Conservation (phyloP, 2,888 invertebrate genomes). For the Uropetala carovei region DNA sequence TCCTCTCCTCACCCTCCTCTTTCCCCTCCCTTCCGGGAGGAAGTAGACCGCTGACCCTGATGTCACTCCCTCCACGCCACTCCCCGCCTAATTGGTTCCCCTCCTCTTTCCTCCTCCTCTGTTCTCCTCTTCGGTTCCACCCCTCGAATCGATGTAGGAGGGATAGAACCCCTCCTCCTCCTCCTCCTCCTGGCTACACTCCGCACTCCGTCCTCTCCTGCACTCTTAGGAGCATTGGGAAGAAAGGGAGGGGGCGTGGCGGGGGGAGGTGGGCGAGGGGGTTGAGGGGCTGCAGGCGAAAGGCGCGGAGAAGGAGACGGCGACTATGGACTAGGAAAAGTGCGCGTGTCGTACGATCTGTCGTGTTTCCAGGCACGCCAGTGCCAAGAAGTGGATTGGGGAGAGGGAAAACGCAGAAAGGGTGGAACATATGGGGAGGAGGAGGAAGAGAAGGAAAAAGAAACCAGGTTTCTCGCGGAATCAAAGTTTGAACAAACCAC, state of each 20-base stretch:
- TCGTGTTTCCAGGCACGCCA: constrained; percentile 16
- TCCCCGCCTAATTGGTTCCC: neutral
- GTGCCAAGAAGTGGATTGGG: neutral
- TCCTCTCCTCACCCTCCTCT: neutral
- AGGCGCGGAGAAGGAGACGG: constrained; percentile 6
- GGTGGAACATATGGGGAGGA: no score
- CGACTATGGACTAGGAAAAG: neutral
- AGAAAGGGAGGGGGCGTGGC: no score
- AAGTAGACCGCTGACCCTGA: neutral
- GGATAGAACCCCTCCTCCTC: neutral
- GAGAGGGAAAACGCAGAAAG: neutral
- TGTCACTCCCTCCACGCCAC: neutral
- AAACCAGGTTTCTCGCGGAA: no score
- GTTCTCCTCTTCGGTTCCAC: neutral
- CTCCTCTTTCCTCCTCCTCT: neutral
- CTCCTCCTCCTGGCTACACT: no score
- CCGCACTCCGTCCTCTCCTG: neutral
- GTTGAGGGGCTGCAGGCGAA: neutral
- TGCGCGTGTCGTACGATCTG: constrained; percentile 28
- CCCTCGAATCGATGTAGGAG: neutral
- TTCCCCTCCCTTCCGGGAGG: neutral
- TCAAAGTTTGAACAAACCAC: no score
- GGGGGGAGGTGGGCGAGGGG: no score
- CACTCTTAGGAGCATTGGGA: neutral
- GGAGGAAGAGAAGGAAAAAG: no score